Conservation (phyloP, 2,113 vertebrate genomes). For the Numenius arquata region DNA sequence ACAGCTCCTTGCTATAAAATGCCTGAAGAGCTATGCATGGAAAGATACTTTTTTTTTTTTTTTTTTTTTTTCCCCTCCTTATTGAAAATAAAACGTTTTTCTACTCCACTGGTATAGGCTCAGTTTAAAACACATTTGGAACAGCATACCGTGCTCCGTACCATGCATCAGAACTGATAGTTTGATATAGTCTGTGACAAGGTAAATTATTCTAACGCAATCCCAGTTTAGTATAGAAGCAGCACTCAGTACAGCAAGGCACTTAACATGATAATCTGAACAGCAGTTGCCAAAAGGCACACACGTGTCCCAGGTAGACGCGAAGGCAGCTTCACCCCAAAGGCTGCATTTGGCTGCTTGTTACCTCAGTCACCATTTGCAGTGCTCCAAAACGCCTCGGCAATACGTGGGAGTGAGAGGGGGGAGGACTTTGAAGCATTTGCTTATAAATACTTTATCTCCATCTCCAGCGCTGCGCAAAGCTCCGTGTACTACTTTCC, state of each 20-base stretch:
- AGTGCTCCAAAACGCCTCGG: background rate
- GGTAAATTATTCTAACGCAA: background rate
- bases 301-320: fast-evolving
- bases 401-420: background rate
- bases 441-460: background rate
- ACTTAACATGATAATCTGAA: background rate
- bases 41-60: background rate
- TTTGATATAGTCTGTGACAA: background rate
- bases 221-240: background rate
- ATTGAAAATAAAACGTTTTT: background rate
- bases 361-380: background rate
- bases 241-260: background rate
- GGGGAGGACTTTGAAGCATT: background rate
- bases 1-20: background rate
- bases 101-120: background rate
- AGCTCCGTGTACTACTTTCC: background rate
- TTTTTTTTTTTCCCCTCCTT: too few relatives aligned
- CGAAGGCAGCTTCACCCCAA: background rate
- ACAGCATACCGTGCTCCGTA: background rate
- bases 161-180: background rate
- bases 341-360: fast-evolving
- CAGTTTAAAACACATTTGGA: background rate
- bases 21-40: background rate
- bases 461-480: background rate
- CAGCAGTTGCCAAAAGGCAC: background rate